Base-by-base conservation (phyloP, 2,113 vertebrate species). In the Sander lucioperca region DNA sequence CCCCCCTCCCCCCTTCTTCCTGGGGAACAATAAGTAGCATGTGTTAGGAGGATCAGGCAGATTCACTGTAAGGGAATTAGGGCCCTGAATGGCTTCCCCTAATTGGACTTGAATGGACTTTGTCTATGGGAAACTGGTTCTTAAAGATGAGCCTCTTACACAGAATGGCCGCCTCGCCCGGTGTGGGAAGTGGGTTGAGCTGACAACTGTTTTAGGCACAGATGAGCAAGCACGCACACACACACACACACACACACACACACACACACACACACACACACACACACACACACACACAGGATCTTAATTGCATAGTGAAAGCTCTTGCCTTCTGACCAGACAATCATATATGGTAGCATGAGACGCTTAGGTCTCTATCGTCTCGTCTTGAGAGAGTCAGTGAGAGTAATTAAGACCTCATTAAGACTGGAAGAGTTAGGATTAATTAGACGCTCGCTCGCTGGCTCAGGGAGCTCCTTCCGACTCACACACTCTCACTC, bases 161-260 rank as follows among this genome's bases (percentile, higher is more conserved):
- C 68, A 93, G 86, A 89, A 91, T 86, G 82, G 86, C 78, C 75
- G 72, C 75, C 65, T 79, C 72, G 33, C 89, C 90, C 54, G 15
- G 62, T 93, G 90, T 95, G 95, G 94, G 94, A 95, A 95, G 92
- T 94, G 92, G 92, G 94, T 92, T 94, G 91, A 93, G 83, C 68
- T 70, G 88, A 89, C 88, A 65, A 87, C 84, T 92, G 89, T 90
- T 92, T 91, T 85, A 81, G 77, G 25, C 84, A 81, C 83, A 77
- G 56, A 85, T 57, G 53, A 71, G 36, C 68, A 23, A 23, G 53
- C 79, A 72, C 61, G 21, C 66, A 67, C 57, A 56, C 33, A 53
- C 72, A 65, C 45, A 43, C 39, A 71, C 19, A 68, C 79, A 78
- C 64, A 23, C 66, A 70, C 57, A 56, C 39, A 53, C 72, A 66